phyloP scores from a whole-genome alignment of 2,797 vertebrate species.

The Pampus argenteus region DNA sequence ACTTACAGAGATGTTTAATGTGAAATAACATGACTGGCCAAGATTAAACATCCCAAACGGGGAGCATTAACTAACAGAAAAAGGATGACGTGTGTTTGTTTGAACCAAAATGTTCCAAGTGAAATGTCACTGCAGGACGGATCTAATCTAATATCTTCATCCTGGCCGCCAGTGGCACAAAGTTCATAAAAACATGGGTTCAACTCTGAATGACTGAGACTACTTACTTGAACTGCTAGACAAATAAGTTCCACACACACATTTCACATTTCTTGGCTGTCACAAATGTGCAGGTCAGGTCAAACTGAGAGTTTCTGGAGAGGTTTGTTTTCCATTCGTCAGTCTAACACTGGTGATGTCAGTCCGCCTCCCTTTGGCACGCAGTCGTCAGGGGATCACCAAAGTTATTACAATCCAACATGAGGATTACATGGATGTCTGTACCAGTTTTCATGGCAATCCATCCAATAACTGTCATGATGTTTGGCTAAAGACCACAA shows the following conservation, averaged over 20 bases:
- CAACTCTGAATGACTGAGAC: conserved; percentile 64
- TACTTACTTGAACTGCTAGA: conserved; percentile 39
- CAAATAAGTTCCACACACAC: conserved; percentile 47
- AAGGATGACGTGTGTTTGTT: conserved; percentile 76
- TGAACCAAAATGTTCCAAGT: conserved; percentile 71
- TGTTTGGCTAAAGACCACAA: too few relatives aligned
- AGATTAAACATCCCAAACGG: conserved; percentile 49
- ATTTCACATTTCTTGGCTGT: conserved; percentile 42
- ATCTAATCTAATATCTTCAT: conserved; percentile 72
- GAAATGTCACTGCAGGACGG: conserved; percentile 77
- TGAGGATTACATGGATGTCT: not conserved
- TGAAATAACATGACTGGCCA: conserved; percentile 31
- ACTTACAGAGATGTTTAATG: conserved; percentile 40
- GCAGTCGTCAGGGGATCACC: too few relatives aligned
- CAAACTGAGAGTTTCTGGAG: conserved; percentile 30
- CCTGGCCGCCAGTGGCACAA: conserved; percentile 75
- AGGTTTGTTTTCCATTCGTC: conserved; percentile 57
- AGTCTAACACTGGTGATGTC: conserved; percentile 47
- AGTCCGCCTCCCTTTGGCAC: too few relatives aligned
- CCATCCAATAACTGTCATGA: too few relatives aligned
- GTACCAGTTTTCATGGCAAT: not conserved
- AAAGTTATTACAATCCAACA: not conserved
- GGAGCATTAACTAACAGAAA: conserved; percentile 38
- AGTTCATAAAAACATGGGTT: conserved; percentile 82
- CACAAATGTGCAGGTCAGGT: conserved; percentile 37